phyloP scores from a whole-genome alignment of 1,140 invertebrate species.

The Bombyx mandarina region DNA sequence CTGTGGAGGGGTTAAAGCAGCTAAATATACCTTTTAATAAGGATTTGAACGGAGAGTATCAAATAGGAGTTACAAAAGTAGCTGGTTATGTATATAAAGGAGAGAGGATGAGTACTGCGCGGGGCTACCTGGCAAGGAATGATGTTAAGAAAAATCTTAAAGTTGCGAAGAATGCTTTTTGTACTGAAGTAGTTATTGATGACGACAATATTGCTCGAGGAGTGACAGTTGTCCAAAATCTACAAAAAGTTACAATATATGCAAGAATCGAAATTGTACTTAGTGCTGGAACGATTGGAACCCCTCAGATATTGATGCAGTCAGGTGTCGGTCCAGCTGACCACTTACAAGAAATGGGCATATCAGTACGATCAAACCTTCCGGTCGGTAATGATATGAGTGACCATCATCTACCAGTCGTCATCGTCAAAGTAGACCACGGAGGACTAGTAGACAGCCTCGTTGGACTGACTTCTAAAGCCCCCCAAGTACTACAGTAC shows the following conservation, averaged over 20 bases:
- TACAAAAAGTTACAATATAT: constrained; percentile 33
- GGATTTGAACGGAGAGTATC: constrained; percentile 70
- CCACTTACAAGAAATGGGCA: constrained; percentile 70
- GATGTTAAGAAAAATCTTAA: constrained; percentile 77
- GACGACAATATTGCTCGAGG: constrained; percentile 77
- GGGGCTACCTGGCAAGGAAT: constrained; percentile 24
- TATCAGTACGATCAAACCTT: constrained; percentile 73
- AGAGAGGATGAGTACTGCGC: constrained; percentile 31
- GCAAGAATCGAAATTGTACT: constrained; percentile 80
- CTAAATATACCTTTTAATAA: constrained; percentile 39
- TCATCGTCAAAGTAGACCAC: constrained; percentile 51
- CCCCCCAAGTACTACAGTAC: constrained; percentile 40
- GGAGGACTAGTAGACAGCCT: constrained; percentile 12
- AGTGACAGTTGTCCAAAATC: constrained; percentile 48
- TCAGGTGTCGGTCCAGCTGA: constrained; percentile 80
- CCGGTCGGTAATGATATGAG: constrained; percentile 83
- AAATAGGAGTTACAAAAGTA: constrained; percentile 67
- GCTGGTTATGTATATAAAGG: constrained; percentile 31
- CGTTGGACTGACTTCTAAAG: constrained; percentile 14
- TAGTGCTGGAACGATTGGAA: constrained; percentile 78
- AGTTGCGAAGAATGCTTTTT: constrained; percentile 77
- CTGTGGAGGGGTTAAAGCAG: constrained; percentile 69
- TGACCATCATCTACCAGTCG: constrained; percentile 75
- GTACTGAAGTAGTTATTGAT: constrained; percentile 81
- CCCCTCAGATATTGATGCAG: constrained; percentile 80